phyloP scores from a whole-genome alignment of 2,797 vertebrate species.

The Emys orbicularis region DNA sequence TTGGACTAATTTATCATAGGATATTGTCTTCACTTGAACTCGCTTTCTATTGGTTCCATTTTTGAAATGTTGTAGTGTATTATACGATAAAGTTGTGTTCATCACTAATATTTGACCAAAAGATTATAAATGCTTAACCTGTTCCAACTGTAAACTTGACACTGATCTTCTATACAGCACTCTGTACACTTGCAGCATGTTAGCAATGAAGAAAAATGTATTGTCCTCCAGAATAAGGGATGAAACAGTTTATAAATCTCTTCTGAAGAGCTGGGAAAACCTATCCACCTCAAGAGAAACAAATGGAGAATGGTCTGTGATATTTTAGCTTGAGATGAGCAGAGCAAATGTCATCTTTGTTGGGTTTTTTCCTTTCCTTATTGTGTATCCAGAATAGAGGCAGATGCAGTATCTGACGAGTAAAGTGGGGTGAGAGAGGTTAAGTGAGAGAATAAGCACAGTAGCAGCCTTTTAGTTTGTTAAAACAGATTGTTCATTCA shows the following conservation, averaged over 20 bases:
- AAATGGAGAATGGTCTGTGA: not conserved
- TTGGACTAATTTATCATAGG: accelerated
- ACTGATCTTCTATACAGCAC: not conserved
- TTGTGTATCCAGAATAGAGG: slow-evolving; percentile 10
- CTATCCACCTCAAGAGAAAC: not conserved
- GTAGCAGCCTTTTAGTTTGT: slow-evolving; percentile 17
- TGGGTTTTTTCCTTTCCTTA: slow-evolving; percentile 27
- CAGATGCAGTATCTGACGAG: not conserved
- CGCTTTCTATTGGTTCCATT: not conserved
- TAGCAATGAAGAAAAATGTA: not conserved
- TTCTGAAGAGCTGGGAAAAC: slow-evolving; percentile 33
- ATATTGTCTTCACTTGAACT: not conserved
- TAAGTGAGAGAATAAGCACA: slow-evolving; percentile 46
- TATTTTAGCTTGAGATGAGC: accelerated
- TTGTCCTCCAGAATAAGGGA: not conserved
- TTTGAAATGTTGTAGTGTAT: not conserved
- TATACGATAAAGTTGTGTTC: not conserved
- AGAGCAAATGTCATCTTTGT: not conserved
- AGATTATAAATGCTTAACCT: not conserved
- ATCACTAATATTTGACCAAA: not conserved
- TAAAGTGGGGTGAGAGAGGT: slow-evolving; percentile 52
- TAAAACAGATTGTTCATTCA: slow-evolving; percentile 59
- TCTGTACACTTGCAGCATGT: not conserved
- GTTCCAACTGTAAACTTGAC: not conserved
- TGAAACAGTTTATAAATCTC: slow-evolving; percentile 11